Evolutionary conservation across 2,888 invertebrate species (phyloP).

Genomic region (Augiades crinisus): DNA sequence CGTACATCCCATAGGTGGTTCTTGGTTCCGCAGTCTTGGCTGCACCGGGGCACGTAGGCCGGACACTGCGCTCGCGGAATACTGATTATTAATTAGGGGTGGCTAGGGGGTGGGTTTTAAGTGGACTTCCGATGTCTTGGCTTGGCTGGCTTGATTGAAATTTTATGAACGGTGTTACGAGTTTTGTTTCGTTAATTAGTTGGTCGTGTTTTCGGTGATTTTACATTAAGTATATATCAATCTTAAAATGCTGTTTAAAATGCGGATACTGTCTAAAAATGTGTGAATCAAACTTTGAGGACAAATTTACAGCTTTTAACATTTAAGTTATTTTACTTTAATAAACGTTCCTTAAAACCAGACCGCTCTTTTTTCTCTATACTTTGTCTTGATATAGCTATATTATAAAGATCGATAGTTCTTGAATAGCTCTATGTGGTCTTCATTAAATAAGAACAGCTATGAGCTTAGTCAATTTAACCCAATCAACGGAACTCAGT

Average conservation of each 20-base stretch:
- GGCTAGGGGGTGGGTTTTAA: conserved; percentile 36
- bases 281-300: too few relatives aligned
- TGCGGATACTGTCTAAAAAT: too few relatives aligned
- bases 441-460: neutral
- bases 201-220: neutral
- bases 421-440: too few relatives aligned
- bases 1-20: conserved; percentile 41
- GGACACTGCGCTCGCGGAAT: conserved; percentile 58
- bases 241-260: too few relatives aligned
- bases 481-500: conserved; percentile 3
- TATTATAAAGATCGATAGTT: too few relatives aligned
- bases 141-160: conserved; percentile 19
- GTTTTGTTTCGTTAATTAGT: conserved; percentile 5
- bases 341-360: too few relatives aligned
- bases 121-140: conserved; percentile 25
- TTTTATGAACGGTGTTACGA: conserved; percentile 15
- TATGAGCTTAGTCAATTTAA: neutral
- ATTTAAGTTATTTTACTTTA: too few relatives aligned
- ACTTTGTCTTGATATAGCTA: too few relatives aligned
- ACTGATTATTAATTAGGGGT: conserved; percentile 71
- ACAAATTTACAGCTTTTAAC: too few relatives aligned
- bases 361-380: too few relatives aligned
- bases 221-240: too few relatives aligned
- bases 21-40: conserved; percentile 40
- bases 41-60: conserved; percentile 58